phyloP scores from a whole-genome alignment of 2,797 vertebrate genomes.

The Sarcophilus harrisii region DNA sequence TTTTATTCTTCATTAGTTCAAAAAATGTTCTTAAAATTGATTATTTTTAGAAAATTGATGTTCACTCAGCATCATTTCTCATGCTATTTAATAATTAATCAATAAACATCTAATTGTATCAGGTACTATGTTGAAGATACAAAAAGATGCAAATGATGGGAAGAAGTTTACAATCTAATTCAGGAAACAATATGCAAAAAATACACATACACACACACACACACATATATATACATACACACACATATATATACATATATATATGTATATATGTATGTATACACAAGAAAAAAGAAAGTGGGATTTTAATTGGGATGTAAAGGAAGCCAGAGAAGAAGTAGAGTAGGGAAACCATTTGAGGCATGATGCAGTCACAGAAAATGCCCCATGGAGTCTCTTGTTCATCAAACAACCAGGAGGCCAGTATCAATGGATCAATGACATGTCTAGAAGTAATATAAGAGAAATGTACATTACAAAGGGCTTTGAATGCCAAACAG shows the following conservation, averaged over 20 bases:
- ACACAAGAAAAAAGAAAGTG: background rate
- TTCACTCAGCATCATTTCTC: background rate
- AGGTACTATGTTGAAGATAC: background rate
- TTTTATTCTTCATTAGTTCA: background rate
- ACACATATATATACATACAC: too few species aligned
- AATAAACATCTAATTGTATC: background rate
- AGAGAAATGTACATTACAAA: background rate
- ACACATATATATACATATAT: too few species aligned
- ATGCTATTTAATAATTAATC: background rate
- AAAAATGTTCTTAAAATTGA: background rate
- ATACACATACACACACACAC: too few species aligned
- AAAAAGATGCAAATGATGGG: background rate
- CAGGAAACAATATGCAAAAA: background rate
- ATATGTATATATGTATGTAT: background rate
- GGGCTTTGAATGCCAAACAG: background rate
- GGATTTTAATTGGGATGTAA: background rate
- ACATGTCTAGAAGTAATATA: background rate
- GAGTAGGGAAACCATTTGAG: background rate
- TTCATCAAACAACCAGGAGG: background rate
- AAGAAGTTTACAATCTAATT: background rate
- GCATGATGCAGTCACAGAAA: background rate
- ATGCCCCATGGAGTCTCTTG: background rate
- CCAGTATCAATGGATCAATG: background rate
- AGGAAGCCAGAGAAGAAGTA: background rate
- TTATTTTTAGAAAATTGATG: background rate